Evolutionary conservation across 2,113 vertebrate genomes (phyloP).

Genomic region (Lanius ludovicianus): DNA sequence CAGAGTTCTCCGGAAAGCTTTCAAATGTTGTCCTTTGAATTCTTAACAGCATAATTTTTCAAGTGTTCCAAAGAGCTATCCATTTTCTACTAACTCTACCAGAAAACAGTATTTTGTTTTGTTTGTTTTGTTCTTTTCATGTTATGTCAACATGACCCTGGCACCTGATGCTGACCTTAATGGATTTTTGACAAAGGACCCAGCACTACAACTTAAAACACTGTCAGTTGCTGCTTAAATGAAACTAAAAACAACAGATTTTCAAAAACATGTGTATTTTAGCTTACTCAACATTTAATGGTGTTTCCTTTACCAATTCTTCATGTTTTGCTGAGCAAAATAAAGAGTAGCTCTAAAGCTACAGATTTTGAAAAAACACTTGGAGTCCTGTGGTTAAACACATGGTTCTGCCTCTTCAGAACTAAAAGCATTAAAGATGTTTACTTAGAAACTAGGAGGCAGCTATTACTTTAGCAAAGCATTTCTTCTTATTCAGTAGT

Average conservation of each 20-base stretch:
- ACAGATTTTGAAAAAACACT: background rate
- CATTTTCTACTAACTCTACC: background rate
- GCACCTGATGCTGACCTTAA: background rate
- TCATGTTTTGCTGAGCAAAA: background rate
- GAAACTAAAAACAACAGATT: background rate
- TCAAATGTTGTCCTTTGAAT: background rate
- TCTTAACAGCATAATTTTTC: background rate
- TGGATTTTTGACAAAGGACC: background rate
- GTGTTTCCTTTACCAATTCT: background rate
- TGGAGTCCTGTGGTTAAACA: background rate
- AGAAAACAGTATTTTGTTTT: constrained; percentile 18
- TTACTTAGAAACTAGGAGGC: background rate
- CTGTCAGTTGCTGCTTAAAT: background rate
- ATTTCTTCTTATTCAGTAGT: background rate
- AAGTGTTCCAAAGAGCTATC: background rate
- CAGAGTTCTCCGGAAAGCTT: background rate
- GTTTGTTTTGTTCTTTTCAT: background rate
- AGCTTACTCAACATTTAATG: background rate
- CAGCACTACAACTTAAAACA: background rate
- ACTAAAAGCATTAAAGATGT: background rate
- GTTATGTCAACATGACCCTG: background rate
- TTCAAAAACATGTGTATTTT: background rate
- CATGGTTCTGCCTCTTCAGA: background rate
- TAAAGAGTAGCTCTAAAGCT: background rate
- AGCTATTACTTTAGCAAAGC: background rate